Base-by-base conservation (phyloP, 2,888 invertebrate genomes). In the Temnothorax ravouxi region DNA sequence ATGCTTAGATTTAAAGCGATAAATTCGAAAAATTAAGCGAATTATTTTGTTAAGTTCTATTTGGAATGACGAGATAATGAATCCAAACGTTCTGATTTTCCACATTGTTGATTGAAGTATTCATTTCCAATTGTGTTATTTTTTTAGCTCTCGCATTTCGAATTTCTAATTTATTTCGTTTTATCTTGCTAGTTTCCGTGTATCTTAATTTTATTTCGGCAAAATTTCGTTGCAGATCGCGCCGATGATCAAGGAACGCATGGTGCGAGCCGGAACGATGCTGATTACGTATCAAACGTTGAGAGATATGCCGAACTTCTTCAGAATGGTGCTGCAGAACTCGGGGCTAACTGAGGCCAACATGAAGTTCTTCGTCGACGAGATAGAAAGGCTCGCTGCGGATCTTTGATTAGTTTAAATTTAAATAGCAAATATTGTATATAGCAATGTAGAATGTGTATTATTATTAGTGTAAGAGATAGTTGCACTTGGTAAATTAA, bases 261-360 rank as follows among this genome's bases (percentile, higher is more conserved):
- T 99, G 99, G 98, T 99, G 96, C 97, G 97, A 94, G 97, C 97
- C 93, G 99, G 99, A 44, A 97, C 97, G 67, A 98, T 99, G 97
- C 98, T 99, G 97, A 97, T 99, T 88, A 99, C 99, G 66, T 99
- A 99, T 95, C 99, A 99, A 93, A 98, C 99, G 0, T 96, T 98
- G 89, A 97, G 97, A 79, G 95, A 97, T 75, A 95, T 97, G 85
- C 98, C 98, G 0, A 99, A 99, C 95, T 99, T 99, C 96, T 99
- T 99, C 96, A 96, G 99, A 84, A 97, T 99, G 89, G 99, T 99
- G 72, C 96, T 98, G 92, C 99, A 99, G 95, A 99, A 98, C 95
- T 98, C 99, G 2, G 97, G 97, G 25, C 95, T 99, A 82, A 97
- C 97, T 71, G 96, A 97, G 89, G 95, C 96, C 29, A 99, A 99